Evolutionary conservation across 2,113 vertebrate species (phyloP), one percentile per base, ranked within the genome.

Genomic region (Accipiter virgatus): DNA sequence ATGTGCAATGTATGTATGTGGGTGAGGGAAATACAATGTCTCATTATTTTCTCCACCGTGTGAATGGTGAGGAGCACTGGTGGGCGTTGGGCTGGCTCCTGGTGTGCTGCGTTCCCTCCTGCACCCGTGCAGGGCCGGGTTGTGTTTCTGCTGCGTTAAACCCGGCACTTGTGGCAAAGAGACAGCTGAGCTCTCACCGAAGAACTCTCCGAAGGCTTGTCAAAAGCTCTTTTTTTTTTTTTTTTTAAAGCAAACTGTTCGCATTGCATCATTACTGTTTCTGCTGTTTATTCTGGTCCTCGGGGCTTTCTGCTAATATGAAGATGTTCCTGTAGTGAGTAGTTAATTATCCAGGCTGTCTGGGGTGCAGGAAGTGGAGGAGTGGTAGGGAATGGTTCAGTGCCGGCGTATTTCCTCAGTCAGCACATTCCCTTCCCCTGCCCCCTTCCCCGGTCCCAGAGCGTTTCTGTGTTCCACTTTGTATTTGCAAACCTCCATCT

Each of bases 401-500:
- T 75, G 92, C 58, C 3, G 9, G 26, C 2, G 1, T 7, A 6
- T 93, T 81, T 87, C 87, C 43, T 93, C 95, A 72, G 67, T 90
- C 93, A 95, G 93, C 86, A 73, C 5, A 65, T 95, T 93, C 82
- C 38, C 66, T 67, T 83, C 70, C 42, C 48, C n/a, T 81, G 34
- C 40, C 40, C 55, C 62, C 15, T 81, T 88, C 38, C 55, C 32
- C 1, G 0, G n/a, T 91, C 92, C 88, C 93, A 81, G 73, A 82
- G 68, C 8, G 0, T 66, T 84, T 65, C 48, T 81, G 65, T 86
- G 52, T 61, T 95, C 75, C 62, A 71, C 83, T 94, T 75, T 32
- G 78, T 85, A 7, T 93, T 90, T 91, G 80, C 63, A 89, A 79
- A 61, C 40, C 94, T 97, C 95, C 96, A 93, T 95, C 94, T 97